These are phyloP conservation scores for Sarcophaga variegata DNA, from an alignment of 2,888 invertebrate genomes.

Conservation along the genomic window DNA sequence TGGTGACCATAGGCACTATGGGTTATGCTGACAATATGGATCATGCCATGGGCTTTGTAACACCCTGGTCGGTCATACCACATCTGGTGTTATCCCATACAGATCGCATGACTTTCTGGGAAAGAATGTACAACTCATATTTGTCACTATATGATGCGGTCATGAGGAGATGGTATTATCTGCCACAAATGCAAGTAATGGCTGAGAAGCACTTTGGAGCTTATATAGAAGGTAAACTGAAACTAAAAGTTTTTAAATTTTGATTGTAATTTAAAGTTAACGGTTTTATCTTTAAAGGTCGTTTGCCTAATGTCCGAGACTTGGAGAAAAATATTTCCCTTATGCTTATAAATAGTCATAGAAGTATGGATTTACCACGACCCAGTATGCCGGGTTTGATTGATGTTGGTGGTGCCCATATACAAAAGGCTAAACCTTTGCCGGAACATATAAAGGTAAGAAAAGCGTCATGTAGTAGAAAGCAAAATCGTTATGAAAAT, in stretches of 20 bases:
- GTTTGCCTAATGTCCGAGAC: conserved; percentile 81
- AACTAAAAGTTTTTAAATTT: neutral
- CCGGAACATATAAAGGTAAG: conserved; percentile 77
- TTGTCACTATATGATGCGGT: conserved; percentile 77
- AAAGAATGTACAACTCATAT: conserved; percentile 80
- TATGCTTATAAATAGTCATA: conserved; percentile 83
- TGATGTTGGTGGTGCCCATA: conserved; percentile 81
- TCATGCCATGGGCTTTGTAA: conserved; percentile 80
- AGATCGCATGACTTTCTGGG: conserved; percentile 80
- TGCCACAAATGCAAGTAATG: conserved; percentile 80
- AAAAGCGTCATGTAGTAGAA: neutral
- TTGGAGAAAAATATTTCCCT: conserved; percentile 83
- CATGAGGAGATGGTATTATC: conserved; percentile 78
- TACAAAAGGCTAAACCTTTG: conserved; percentile 76
- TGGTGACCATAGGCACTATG: conserved; percentile 81
- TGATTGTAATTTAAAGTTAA: neutral
- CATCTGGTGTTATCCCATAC: conserved; percentile 78
- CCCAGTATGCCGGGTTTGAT: conserved; percentile 81
- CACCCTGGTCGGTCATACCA: conserved; percentile 80
- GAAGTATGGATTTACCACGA: conserved; percentile 82
- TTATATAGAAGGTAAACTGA: conserved; percentile 73
- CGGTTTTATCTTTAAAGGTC: conserved; percentile 68
- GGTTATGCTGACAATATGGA: conserved; percentile 82
- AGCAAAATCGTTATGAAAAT: neutral
- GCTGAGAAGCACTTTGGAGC: conserved; percentile 78